Evolutionary conservation across 2,888 invertebrate genomes (phyloP), one percentile per base, ranked within the genome.

Genomic region (Megaustenia siamemsis): DNA sequence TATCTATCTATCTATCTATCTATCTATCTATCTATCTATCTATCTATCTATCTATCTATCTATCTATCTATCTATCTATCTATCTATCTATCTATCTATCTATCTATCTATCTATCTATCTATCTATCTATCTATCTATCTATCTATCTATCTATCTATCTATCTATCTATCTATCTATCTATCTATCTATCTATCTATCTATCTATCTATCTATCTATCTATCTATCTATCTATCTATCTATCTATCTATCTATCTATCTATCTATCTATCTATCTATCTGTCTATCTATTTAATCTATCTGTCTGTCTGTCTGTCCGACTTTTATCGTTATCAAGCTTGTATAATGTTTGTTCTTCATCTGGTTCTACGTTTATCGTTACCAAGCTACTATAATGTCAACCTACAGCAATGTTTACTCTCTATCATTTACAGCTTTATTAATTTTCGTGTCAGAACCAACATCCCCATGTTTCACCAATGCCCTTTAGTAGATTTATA

Each of bases 101-200:
- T n/a, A 56, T 56, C 56, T n/a, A 56, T 56, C 56, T n/a, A 56
- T 56, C 56, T n/a, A 56, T 56, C 56, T 24, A 56, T 56, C 56
- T 24, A 56, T 56, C 56, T 24, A 56, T 56, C 56, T 24, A 56
- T 56, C 56, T 24, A 56, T 56, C 56, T 24, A 56, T 56, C 56
- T 24, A 63, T 63, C 63, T 10, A 63, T 63, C 63, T 10, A 63
- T 63, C 63, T 10, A 63, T 63, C 63, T 10, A 63, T 63, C 63
- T 10, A 63, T 63, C 63, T 10, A 63, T 63, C 63, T 10, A 63
- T 63, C 63, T 10, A 63, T 63, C 63, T 28, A 63, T 63, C 63
- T 63, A 63, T 63, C 63, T 63, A 63, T 63, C 63, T 63, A 63
- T 63, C 63, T 63, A 63, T 63, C 63, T 63, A 63, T 63, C 63